Base-by-base conservation (phyloP, 2,797 vertebrate species). In the Ciconia nigra region DNA sequence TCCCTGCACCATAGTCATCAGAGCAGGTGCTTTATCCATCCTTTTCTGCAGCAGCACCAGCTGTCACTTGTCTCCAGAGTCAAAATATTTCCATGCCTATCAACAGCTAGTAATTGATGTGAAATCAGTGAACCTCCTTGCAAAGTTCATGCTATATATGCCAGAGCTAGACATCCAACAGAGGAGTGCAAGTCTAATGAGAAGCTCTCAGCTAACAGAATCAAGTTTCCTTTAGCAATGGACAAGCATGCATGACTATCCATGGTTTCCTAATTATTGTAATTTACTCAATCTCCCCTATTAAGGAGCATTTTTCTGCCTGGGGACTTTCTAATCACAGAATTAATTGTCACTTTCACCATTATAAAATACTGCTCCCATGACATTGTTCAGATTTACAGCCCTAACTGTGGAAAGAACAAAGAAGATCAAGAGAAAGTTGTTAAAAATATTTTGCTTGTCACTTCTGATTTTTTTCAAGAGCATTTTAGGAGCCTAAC, bases 1-100 rank as follows among this genome's bases (percentile, higher is more conserved):
- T 76, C 73, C 42, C 54, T 46, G 13, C 29, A 39, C 41, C 2
- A 0, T 19, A 61, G 42, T 24, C 58, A 17, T 42, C 72, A 81
- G 70, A 91, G 80, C 72, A 90, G 76, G 80, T 90, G 57, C 41
- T 55, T 66, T 55, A 39, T 70, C 78, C 70, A 28, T 70, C 35
- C 41, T 73, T 87, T 76, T 51, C 73, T 63, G 33, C 88, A 94
- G 76, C 77, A 90, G 78, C 59, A 80, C 70, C 90, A 93, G 83
- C 89, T 94, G 83, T 33, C 78, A 70, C 59, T 77, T 3, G 2
- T 80, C 90, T 92, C 90, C 42, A 35, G 58, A 93, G 73, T 72
- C 51, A 93, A 93, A 95, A 90, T 80, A 94, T 80, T 95, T 89
- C 84, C 74, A 35, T 83, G 81, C 74, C 59, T 70, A 90, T 83